Conservation (phyloP, 1,140 invertebrate species). For the Phenacoccus solenopsis region DNA sequence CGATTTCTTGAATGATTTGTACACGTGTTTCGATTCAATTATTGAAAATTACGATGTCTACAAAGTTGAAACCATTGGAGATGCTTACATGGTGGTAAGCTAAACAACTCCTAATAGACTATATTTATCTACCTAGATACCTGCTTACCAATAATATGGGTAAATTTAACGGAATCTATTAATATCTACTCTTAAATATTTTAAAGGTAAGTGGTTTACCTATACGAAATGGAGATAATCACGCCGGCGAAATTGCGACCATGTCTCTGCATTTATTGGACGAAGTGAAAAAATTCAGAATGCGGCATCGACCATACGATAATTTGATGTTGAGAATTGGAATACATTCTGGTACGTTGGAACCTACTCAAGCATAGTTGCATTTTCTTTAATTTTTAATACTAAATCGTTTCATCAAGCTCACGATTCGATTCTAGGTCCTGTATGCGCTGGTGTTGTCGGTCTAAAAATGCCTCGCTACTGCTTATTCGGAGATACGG, state of each 20-base stretch:
- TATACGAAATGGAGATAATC: slow-evolving; percentile 59
- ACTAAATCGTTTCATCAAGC: too few relatives aligned
- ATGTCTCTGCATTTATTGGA: slow-evolving; percentile 79
- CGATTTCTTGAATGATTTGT: slow-evolving; percentile 79
- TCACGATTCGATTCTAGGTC: slow-evolving; percentile 34
- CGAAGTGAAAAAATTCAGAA: slow-evolving; percentile 71
- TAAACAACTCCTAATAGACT: slow-evolving; percentile 8
- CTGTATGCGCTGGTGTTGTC: slow-evolving; percentile 76
- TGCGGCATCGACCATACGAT: slow-evolving; percentile 72
- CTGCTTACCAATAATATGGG: neutral
- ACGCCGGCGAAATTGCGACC: slow-evolving; percentile 83
- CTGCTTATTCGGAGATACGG: slow-evolving; percentile 79
- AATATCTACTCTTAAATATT: neutral
- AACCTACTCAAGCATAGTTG: too few relatives aligned
- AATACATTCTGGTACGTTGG: slow-evolving; percentile 74
- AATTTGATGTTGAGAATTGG: slow-evolving; percentile 78
- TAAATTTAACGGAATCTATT: neutral
- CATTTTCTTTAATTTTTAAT: too few relatives aligned
- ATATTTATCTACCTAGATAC: neutral
- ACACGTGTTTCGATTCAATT: slow-evolving; percentile 86
- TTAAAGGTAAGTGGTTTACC: slow-evolving; percentile 66
- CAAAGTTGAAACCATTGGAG: slow-evolving; percentile 84
- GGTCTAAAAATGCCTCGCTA: slow-evolving; percentile 83
- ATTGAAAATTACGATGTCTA: slow-evolving; percentile 87
- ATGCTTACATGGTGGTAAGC: slow-evolving; percentile 80